phyloP scores from a whole-genome alignment of 2,113 vertebrate species.

The Phocoena phocoena region DNA sequence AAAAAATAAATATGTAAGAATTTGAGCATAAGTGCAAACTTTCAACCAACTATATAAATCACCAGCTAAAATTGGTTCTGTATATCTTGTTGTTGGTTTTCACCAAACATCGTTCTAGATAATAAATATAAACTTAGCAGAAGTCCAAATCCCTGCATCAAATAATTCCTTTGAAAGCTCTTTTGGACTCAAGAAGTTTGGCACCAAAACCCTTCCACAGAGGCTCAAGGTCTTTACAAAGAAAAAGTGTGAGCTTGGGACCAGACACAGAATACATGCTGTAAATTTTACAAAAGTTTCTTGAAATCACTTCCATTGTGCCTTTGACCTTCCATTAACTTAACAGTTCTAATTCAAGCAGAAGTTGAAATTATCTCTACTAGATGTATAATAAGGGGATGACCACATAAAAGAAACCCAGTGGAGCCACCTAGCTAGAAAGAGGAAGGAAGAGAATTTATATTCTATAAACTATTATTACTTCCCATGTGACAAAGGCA shows the following conservation, averaged over 20 bases:
- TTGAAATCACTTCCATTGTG: neutral
- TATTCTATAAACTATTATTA: neutral
- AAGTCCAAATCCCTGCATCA: neutral
- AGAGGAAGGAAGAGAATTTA: neutral
- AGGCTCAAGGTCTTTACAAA: neutral
- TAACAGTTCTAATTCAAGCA: neutral
- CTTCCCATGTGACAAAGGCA: neutral
- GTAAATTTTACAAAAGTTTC: neutral
- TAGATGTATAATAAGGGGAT: neutral
- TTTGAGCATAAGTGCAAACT: neutral
- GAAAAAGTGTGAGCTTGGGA: neutral
- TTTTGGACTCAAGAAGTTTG: neutral
- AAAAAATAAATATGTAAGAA: neutral
- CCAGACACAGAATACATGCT: neutral
- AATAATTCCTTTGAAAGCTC: neutral
- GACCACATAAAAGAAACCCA: neutral
- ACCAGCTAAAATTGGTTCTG: neutral
- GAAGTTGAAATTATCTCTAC: neutral
- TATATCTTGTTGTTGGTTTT: neutral
- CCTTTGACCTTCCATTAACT: neutral
- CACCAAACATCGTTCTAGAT: neutral
- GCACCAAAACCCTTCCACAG: neutral
- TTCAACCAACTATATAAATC: neutral
- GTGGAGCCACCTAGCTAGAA: neutral
- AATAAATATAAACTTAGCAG: constrained; percentile 2